Conservation (phyloP, 2,113 vertebrate species). For the Phycodurus eques region DNA sequence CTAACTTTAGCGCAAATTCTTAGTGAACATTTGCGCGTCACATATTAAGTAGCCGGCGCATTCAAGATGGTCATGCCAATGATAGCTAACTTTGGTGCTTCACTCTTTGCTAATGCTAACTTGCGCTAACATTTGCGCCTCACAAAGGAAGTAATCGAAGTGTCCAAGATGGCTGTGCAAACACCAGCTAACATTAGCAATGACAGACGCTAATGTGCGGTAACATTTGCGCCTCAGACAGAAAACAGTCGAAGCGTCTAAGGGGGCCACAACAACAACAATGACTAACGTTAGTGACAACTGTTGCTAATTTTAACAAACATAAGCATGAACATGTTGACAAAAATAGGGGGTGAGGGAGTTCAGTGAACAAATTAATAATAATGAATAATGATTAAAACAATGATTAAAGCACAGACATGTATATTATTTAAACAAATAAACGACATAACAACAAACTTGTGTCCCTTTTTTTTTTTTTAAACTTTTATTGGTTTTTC, state of each 20-base stretch:
- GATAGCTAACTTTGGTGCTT: neutral
- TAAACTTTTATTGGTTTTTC: neutral
- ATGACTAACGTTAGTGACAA: neutral
- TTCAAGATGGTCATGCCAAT: neutral
- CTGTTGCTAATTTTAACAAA: neutral
- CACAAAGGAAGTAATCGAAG: neutral
- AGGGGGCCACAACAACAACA: no score
- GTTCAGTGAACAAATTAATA: conserved; percentile 10
- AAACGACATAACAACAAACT: conserved; percentile 68
- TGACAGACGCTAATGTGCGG: neutral
- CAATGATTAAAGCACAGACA: conserved; percentile 73
- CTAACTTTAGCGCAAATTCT: neutral
- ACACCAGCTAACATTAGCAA: neutral
- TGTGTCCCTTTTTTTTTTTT: neutral
- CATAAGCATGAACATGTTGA: neutral
- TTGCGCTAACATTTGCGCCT: neutral
- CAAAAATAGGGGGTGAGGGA: neutral
- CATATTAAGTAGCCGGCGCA: neutral
- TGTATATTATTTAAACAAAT: conserved; percentile 79
- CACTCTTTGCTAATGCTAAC: neutral
- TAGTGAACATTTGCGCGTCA: neutral
- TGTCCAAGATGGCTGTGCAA: neutral
- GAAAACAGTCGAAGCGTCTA: no score
- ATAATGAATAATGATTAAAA: conserved; percentile 45
- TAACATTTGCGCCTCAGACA: neutral